A percentile compares a stretch with the other conserved stretches of the same genome.
These are phyloP conservation scores for Leptopilina myrica DNA, from an alignment of 2,888 invertebrate genomes.

Conservation along the genomic window DNA sequence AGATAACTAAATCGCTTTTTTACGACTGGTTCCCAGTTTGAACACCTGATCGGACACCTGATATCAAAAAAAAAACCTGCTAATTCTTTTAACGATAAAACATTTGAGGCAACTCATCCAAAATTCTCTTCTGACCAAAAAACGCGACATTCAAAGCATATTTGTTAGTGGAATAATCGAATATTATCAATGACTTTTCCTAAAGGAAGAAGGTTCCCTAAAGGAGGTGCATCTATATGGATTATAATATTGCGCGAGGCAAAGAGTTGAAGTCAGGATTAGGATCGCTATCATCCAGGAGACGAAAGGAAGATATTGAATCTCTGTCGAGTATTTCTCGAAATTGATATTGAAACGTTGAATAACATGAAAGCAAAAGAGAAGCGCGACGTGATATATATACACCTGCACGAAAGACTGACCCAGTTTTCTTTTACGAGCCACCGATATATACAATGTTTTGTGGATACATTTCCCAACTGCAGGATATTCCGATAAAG, in stretches of 20 bases:
- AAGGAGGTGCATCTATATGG: no score
- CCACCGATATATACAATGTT: slow-evolving; percentile 21
- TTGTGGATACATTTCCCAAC: slow-evolving; percentile 42
- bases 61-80: slow-evolving; percentile 16
- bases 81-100: slow-evolving; percentile 14
- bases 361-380: slow-evolving; percentile 45
- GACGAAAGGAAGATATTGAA: slow-evolving; percentile 33
- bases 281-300: slow-evolving; percentile 43
- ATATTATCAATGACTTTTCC: background rate
- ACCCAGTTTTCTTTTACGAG: slow-evolving; percentile 54
- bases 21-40: slow-evolving; percentile 30
- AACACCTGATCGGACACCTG: slow-evolving; percentile 32
- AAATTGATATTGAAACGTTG: slow-evolving; percentile 46
- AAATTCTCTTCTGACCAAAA: no score
- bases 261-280: slow-evolving; percentile 34
- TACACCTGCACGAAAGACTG: slow-evolving; percentile 57
- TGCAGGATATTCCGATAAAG: slow-evolving; percentile 35
- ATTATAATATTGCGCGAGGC: slow-evolving; percentile 22
- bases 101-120: background rate
- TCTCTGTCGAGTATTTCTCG: slow-evolving; percentile 37
- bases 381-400: slow-evolving; percentile 43
- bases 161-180: background rate
- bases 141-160: no score
- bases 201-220: background rate
- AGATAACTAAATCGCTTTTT: slow-evolving; percentile 37